Percentiles rank a stretch among this genome's conserved stretches.
Conservation (phyloP, 2,888 invertebrate species). For the Tenthredo amoena region DNA sequence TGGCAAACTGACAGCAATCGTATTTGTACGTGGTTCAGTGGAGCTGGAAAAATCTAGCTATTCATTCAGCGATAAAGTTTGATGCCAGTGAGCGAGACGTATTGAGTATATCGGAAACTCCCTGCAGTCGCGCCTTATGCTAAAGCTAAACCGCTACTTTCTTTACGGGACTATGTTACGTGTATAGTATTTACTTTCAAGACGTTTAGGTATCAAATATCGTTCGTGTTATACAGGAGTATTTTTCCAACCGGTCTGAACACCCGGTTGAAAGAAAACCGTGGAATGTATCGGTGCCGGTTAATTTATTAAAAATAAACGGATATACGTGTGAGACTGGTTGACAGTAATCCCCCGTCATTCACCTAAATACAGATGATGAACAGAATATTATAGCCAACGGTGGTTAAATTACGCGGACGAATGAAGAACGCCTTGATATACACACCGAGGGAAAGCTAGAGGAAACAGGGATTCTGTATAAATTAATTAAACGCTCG, state of each 20-base stretch:
- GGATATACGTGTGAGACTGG: background rate
- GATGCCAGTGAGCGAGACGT: background rate
- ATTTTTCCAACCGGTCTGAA: background rate
- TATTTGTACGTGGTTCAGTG: conserved; percentile 22
- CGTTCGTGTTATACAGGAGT: background rate
- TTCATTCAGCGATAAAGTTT: background rate
- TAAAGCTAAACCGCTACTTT: background rate
- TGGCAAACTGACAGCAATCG: conserved; percentile 28
- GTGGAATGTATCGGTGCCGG: background rate
- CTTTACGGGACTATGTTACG: background rate
- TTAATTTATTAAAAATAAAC: background rate
- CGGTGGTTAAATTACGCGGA: background rate
- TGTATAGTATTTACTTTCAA: background rate
- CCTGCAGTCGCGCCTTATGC: background rate
- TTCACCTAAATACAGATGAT: background rate
- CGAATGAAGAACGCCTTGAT: background rate
- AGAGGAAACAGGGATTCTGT: background rate
- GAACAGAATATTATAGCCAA: background rate
- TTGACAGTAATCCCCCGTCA: background rate
- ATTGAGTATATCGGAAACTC: background rate
- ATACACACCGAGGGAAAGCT: background rate
- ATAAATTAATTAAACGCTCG: background rate
- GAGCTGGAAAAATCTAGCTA: background rate
- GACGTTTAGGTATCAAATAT: conserved; percentile 9
- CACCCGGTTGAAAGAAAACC: background rate